Evolutionary conservation across 2,888 invertebrate genomes (phyloP).

Genomic region (Pyralis farinalis): DNA sequence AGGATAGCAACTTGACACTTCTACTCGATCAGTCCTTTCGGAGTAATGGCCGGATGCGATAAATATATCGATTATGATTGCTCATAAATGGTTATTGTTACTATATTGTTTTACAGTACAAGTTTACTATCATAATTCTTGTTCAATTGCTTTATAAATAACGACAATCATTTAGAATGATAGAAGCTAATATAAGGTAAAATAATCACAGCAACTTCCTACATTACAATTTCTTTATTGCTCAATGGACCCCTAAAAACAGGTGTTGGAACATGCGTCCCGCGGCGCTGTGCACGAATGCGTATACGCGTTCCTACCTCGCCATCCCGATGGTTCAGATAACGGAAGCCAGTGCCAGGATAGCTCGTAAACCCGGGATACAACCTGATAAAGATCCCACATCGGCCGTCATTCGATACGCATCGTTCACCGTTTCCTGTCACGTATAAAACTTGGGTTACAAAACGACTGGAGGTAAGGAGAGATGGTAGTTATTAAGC

Average conservation of each 20-base stretch:
- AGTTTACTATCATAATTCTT: too few relatives aligned
- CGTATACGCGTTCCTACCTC: neutral
- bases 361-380: conserved; percentile 40
- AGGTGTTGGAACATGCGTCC: neutral
- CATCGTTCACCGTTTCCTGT: conserved; percentile 40
- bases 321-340: conserved; percentile 30
- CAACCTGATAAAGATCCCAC: conserved; percentile 46
- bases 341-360: conserved; percentile 40
- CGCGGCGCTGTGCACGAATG: neutral
- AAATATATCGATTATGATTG: too few relatives aligned
- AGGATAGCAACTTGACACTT: too few relatives aligned
- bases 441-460: conserved; percentile 8
- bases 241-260: neutral
- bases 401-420: conserved; percentile 47
- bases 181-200: neutral
- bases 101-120: too few relatives aligned
- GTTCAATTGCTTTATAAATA: too few relatives aligned
- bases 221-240: neutral
- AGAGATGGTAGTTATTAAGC: neutral
- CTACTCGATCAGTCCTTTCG: too few relatives aligned
- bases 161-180: too few relatives aligned
- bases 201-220: neutral
- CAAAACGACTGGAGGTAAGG: neutral
- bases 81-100: too few relatives aligned
- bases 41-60: too few relatives aligned